phyloP scores from a whole-genome alignment of 2,888 invertebrate genomes.

The Drosophila rubida region DNA sequence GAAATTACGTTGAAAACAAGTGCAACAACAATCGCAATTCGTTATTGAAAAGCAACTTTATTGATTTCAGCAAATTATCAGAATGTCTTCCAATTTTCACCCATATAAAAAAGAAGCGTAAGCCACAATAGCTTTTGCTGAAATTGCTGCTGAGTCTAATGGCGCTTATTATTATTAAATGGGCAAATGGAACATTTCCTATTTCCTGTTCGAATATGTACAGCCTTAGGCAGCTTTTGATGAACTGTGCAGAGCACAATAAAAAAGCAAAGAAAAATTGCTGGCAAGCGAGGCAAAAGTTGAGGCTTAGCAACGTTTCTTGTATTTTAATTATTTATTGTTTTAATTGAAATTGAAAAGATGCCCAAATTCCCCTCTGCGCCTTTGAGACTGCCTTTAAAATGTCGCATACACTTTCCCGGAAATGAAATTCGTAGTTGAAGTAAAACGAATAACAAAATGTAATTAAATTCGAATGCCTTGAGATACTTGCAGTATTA shows the following conservation, averaged over 20 bases:
- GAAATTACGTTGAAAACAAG: neutral
- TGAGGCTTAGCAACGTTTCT: conserved; percentile 48
- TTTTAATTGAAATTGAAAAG: conserved; percentile 52
- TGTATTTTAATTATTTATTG: conserved; percentile 8
- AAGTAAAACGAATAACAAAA: neutral
- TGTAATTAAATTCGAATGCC: neutral
- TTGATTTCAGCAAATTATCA: neutral
- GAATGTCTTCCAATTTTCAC: no score
- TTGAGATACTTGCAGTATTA: neutral
- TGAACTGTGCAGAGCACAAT: neutral
- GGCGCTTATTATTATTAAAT: conserved; percentile 54
- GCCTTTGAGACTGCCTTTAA: neutral
- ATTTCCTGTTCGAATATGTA: conserved; percentile 5
- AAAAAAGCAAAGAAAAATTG: conserved; percentile 15
- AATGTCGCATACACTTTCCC: neutral
- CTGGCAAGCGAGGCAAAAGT: conserved; percentile 34
- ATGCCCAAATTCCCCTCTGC: neutral
- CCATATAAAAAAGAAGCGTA: neutral
- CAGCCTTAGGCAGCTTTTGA: conserved; percentile 9
- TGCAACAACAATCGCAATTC: neutral
- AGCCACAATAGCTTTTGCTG: neutral
- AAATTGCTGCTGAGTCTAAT: conserved; percentile 48
- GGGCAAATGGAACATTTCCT: conserved; percentile 13
- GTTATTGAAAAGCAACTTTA: neutral
- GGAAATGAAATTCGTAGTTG: neutral